Evolutionary conservation across 2,888 invertebrate species (phyloP).

Genomic region (Erpobdella octoculata): DNA sequence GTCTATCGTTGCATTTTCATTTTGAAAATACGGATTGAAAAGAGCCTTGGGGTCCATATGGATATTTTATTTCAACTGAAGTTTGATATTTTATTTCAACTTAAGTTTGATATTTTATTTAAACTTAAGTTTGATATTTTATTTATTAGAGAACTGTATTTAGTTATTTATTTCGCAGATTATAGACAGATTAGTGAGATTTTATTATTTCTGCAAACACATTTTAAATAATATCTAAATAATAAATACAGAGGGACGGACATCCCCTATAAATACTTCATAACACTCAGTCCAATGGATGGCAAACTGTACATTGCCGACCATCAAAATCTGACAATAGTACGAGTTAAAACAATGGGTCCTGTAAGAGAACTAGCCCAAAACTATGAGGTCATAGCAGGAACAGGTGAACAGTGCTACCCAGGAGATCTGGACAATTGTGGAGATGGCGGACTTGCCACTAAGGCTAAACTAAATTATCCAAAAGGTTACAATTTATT

Average conservation of each 20-base stretch:
- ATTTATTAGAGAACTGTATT: background rate
- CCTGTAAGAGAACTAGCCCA: conserved; percentile 49
- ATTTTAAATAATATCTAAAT: too few relatives aligned
- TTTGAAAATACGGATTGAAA: too few relatives aligned
- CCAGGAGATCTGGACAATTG: conserved; percentile 64
- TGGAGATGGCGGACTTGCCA: conserved; percentile 86
- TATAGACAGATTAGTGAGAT: background rate
- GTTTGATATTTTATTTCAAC: too few relatives aligned
- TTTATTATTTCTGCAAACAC: conserved; percentile 54
- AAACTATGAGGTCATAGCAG: conserved; percentile 89
- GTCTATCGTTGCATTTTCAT: too few relatives aligned
- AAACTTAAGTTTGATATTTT: background rate
- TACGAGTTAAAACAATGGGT: conserved; percentile 50
- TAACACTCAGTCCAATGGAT: conserved; percentile 90
- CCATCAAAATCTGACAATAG: conserved; percentile 59
- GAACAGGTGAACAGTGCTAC: conserved; percentile 80
- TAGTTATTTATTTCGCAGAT: background rate
- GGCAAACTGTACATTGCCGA: conserved; percentile 91
- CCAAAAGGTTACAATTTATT: conserved; percentile 65
- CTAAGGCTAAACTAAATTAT: conserved; percentile 77
- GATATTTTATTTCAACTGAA: too few relatives aligned
- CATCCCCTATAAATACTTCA: conserved; percentile 83
- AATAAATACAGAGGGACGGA: conserved; percentile 65
- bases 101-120: background rate
- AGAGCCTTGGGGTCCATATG: too few relatives aligned